Base-by-base conservation (phyloP, 2,113 vertebrate species). In the Alouatta palliata region DNA sequence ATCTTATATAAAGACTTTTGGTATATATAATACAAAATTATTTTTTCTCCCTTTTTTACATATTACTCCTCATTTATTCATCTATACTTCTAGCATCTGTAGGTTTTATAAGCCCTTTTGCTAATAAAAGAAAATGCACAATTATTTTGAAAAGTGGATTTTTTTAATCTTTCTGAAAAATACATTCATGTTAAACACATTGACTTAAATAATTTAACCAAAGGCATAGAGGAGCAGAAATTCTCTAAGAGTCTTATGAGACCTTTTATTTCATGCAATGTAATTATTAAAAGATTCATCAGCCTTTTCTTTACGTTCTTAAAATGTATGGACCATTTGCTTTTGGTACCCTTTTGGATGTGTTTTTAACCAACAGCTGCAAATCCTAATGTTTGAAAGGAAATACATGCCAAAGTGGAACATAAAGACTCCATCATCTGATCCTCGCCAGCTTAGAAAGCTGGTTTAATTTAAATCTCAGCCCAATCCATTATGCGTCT, bases 311-410 rank as follows among this genome's bases (percentile, higher is more conserved):
- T 94, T 89, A 68, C 71, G 37, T 56, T 89, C 87, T 89, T 87
- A 80, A 97, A 93, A 81, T n/a, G 19, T 91, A 84, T 58, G 45
- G 37, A 35, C 13, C 11, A 56, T 87, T 84, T 94, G 16, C 49
- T 75, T 92, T 88, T 86, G 66, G 58, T 45, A 79, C 23, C 19
- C 61, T 11, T 89, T 52, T 94, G 20, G 37, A 68, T 68, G 17
- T 49, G 49, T 79, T 95, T 97, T 97, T 91, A 96, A 91, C 90
- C 32, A 97, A 27, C 43, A 95, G 52, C 87, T 95, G 64, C 35
- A 94, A 94, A 96, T 73, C 8, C 37, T 95, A 86, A 77, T 40
- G 75, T 93, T 64, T 90, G 52, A 95, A 66, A 97, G 23, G 37
- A 96, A 95, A 85, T 79, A 16, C 52, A 88, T 68, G 56, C 40